A percentile compares a stretch with the other conserved stretches of the same genome.
phyloP scores from a whole-genome alignment of 1,140 invertebrate genomes.

The Anoplolepis gracilipes region DNA sequence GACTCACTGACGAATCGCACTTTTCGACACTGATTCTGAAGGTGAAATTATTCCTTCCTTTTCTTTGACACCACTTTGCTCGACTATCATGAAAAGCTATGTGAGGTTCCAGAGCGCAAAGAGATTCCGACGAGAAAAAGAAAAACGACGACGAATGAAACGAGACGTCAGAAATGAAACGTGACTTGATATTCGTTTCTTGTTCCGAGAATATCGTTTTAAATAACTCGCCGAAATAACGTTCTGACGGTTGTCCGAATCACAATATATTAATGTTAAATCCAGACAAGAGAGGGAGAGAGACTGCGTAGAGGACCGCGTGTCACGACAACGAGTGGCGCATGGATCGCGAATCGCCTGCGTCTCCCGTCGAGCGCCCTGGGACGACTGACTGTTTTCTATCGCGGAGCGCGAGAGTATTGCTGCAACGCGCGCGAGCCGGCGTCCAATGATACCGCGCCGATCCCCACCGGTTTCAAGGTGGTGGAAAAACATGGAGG shows the following conservation, averaged over 20 bases:
- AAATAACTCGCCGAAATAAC: neutral
- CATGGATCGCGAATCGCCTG: conserved; percentile 31
- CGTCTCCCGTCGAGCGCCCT: conserved; percentile 75
- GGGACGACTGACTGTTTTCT: conserved; percentile 80
- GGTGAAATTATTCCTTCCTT: neutral
- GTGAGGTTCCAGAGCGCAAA: neutral
- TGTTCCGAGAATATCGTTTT: conserved; percentile 2
- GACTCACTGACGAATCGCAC: conserved; percentile 51
- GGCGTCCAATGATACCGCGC: conserved; percentile 75
- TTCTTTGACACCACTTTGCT: conserved; percentile 36
- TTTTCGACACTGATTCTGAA: conserved; percentile 46
- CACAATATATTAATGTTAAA: neutral
- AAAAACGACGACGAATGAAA: neutral
- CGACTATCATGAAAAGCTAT: neutral
- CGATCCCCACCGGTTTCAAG: conserved; percentile 45
- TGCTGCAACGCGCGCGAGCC: conserved; percentile 82
- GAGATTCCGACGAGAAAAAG: neutral
- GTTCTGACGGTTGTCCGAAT: neutral
- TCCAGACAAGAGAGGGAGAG: neutral
- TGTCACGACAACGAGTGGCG: conserved; percentile 56
- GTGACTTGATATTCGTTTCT: conserved; percentile 6
- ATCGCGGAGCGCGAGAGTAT: conserved; percentile 75
- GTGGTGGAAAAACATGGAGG: conserved; percentile 53
- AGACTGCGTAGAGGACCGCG: conserved; percentile 57
- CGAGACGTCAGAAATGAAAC: neutral